These are phyloP conservation scores for Rhynchomys soricoides DNA, from an alignment of 2,113 vertebrate species.

Conservation along the genomic window DNA sequence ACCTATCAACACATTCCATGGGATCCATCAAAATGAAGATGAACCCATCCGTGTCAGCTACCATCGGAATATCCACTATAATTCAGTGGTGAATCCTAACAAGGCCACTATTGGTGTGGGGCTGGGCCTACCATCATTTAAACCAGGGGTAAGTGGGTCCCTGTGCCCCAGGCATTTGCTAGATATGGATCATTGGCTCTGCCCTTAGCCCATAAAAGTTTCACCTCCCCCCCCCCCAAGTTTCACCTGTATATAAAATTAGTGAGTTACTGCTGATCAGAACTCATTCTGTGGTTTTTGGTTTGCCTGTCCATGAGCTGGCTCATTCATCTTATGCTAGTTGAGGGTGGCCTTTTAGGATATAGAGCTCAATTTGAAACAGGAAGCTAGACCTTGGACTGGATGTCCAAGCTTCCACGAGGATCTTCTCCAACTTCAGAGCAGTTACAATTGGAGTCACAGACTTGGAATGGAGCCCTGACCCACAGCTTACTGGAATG, in stretches of 20 bases:
- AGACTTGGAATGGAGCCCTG: constrained; percentile 2
- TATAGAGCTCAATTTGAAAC: not conserved
- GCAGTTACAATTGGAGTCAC: not conserved
- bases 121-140: constrained; percentile 95
- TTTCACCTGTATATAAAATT: constrained; percentile 37
- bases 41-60: constrained; percentile 98
- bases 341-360: constrained; percentile 50
- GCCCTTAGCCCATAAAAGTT: not conserved
- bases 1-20: constrained; percentile 98
- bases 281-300: constrained; percentile 27
- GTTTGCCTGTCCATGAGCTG: constrained; percentile 30
- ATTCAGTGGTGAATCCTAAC: constrained; percentile 98
- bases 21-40: constrained; percentile 97
- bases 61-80: constrained; percentile 98
- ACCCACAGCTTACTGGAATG: not conserved
- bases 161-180: not conserved
- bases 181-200: not conserved
- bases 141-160: constrained; percentile 91
- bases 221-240: not conserved
- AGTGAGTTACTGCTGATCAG: not conserved
- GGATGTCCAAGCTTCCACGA: not conserved
- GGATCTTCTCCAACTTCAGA: not conserved
- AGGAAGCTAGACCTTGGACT: not conserved
- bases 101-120: constrained; percentile 97
- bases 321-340: not conserved